A percentile compares a stretch with the other conserved stretches of the same genome.
Conservation (phyloP, 2,797 vertebrate species). For the Agapornis canus region DNA sequence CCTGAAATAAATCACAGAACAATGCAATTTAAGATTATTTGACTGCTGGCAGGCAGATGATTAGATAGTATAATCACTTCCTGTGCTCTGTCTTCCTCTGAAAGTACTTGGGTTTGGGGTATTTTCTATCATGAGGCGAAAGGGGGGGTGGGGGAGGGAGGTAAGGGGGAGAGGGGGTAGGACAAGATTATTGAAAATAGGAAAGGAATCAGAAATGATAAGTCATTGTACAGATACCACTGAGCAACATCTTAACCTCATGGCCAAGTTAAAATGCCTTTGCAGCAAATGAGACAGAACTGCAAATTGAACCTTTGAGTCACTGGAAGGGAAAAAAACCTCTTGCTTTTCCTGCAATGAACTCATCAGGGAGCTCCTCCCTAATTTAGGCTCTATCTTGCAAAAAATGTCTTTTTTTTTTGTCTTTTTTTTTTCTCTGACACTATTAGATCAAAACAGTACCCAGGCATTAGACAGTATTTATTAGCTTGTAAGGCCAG, state of each 20-base stretch:
- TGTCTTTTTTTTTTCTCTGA: constrained; percentile 40
- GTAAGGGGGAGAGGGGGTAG: neutral
- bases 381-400: constrained; percentile 68
- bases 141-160: neutral
- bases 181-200: neutral
- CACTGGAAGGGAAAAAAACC: neutral
- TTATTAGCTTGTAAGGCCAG: constrained; percentile 81
- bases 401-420: constrained; percentile 28
- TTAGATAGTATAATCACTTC: constrained; percentile 58
- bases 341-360: constrained; percentile 42
- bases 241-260: neutral
- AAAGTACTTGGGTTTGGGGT: constrained; percentile 14
- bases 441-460: constrained; percentile 81
- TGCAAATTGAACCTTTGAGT: constrained; percentile 3
- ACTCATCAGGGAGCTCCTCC: constrained; percentile 67
- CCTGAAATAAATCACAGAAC: constrained; percentile 56
- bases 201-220: constrained; percentile 5
- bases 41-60: constrained; percentile 58
- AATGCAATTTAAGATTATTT: constrained; percentile 74
- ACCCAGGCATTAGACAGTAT: constrained; percentile 80
- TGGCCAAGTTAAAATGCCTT: constrained; percentile 33
- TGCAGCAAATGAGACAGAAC: neutral
- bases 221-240: neutral
- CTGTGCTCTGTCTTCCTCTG: constrained; percentile 23
- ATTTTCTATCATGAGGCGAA: neutral